phyloP scores from a whole-genome alignment of 37 sponge, comb jelly and placozoan genomes.

The Mnemiopsis leidyi region DNA sequence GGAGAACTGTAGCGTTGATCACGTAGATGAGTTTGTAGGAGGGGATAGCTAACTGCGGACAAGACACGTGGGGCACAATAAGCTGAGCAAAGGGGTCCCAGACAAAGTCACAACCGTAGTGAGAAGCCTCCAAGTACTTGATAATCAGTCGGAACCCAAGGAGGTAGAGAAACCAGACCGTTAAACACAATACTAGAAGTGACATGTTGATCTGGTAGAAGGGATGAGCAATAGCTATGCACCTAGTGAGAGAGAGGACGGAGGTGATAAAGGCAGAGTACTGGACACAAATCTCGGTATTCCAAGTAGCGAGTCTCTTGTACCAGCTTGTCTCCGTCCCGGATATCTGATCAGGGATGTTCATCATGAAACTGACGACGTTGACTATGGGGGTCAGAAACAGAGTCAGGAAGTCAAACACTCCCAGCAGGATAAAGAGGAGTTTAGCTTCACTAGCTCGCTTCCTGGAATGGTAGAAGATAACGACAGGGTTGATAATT shows the following conservation, averaged over 20 bases:
- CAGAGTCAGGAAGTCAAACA: not conserved
- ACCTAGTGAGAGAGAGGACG: conserved; percentile 22
- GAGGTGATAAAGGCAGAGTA: conserved; percentile 6
- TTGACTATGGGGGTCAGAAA: not conserved
- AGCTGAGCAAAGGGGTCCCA: conserved; percentile 32
- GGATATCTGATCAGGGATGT: not conserved
- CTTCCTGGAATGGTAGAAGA: not conserved
- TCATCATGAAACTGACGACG: not conserved
- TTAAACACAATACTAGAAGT: not conserved
- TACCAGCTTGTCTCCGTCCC: not conserved
- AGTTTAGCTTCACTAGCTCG: not conserved
- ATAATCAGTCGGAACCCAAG: not conserved
- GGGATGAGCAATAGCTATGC: not conserved
- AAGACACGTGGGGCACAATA: not conserved
- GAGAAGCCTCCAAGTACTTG: not conserved
- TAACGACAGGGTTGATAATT: not conserved
- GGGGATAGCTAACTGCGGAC: not conserved
- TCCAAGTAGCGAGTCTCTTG: not conserved
- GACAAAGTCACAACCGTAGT: not conserved
- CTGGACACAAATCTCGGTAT: not conserved
- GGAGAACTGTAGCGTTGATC: conserved; percentile 18
- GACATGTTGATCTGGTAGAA: not conserved
- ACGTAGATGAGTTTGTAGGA: conserved; percentile 3
- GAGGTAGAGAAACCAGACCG: not conserved
- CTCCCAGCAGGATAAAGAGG: not conserved